Conservation (phyloP, 1,140 invertebrate genomes). For the Drosophila arizonae region DNA sequence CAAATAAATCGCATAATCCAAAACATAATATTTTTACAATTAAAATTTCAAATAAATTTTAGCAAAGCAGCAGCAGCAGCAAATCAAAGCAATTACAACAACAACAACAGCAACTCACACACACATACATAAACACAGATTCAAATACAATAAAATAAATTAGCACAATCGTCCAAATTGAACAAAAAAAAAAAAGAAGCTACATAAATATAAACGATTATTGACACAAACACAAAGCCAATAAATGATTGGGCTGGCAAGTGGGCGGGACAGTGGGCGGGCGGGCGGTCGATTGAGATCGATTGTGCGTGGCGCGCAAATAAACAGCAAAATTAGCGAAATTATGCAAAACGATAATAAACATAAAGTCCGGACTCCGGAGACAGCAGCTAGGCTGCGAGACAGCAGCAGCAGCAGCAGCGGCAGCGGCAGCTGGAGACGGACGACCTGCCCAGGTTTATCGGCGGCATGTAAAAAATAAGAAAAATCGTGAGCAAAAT, state of each 20-base stretch:
- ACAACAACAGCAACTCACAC: conserved; percentile 34
- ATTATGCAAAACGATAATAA: conserved; percentile 74
- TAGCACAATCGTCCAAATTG: conserved; percentile 69
- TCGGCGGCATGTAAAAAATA: conserved; percentile 71
- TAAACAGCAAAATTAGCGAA: conserved; percentile 77
- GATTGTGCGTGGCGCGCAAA: conserved; percentile 62
- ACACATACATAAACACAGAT: conserved; percentile 5
- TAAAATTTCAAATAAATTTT: conserved; percentile 82
- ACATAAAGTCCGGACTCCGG: conserved; percentile 17
- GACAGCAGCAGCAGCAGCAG: neutral
- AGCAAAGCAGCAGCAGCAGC: conserved; percentile 64
- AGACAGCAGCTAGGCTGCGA: conserved; percentile 8
- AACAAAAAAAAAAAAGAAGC: conserved; percentile 36
- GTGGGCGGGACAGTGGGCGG: neutral
- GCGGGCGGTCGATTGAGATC: conserved; percentile 32
- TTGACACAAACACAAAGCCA: conserved; percentile 76
- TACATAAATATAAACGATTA: conserved; percentile 58
- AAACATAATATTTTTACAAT: conserved; percentile 79
- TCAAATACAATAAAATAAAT: conserved; percentile 76
- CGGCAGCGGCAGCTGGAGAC: neutral
- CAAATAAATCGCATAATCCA: conserved; percentile 82
- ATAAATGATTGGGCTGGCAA: conserved; percentile 44
- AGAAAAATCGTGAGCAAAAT: conserved; percentile 65
- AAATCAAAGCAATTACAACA: conserved; percentile 75
- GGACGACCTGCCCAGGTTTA: conserved; percentile 37